Percentiles rank a stretch among this genome's conserved stretches.
These are phyloP conservation scores for Lathamus discolor DNA, from an alignment of 2,113 vertebrate species.

Conservation along the genomic window DNA sequence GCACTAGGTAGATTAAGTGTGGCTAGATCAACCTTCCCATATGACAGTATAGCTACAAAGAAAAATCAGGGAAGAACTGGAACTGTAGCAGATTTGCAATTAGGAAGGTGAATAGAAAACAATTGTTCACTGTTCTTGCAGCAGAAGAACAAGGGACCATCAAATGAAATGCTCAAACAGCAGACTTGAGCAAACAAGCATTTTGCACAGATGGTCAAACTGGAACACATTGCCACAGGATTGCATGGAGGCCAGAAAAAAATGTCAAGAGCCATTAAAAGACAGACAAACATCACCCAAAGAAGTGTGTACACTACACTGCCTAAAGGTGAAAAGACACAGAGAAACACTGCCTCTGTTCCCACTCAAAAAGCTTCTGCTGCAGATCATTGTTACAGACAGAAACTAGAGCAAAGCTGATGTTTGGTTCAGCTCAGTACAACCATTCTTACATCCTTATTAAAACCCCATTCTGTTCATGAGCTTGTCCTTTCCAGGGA, in stretches of 20 bases:
- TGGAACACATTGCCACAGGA: background rate
- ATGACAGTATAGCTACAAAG: background rate
- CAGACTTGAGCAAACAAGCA: background rate
- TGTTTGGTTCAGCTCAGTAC: background rate
- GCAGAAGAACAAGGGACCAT: background rate
- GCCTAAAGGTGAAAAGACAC: background rate
- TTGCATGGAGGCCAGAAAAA: background rate
- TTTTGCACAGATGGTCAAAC: background rate
- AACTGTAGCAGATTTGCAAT: background rate
- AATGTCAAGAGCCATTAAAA: background rate
- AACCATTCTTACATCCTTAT: background rate
- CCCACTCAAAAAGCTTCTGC: background rate
- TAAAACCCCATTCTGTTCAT: background rate
- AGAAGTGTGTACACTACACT: background rate
- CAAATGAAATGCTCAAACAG: background rate
- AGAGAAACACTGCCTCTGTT: background rate
- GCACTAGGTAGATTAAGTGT: background rate
- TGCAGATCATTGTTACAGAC: background rate
- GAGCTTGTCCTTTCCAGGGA: background rate
- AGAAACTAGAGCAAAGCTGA: background rate
- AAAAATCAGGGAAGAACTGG: background rate
- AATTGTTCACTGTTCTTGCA: background rate
- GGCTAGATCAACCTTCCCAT: background rate
- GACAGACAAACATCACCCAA: background rate
- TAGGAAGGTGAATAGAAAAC: background rate